Evolutionary conservation across 2,797 vertebrate species (phyloP).

Genomic region (Buceros bicornis): DNA sequence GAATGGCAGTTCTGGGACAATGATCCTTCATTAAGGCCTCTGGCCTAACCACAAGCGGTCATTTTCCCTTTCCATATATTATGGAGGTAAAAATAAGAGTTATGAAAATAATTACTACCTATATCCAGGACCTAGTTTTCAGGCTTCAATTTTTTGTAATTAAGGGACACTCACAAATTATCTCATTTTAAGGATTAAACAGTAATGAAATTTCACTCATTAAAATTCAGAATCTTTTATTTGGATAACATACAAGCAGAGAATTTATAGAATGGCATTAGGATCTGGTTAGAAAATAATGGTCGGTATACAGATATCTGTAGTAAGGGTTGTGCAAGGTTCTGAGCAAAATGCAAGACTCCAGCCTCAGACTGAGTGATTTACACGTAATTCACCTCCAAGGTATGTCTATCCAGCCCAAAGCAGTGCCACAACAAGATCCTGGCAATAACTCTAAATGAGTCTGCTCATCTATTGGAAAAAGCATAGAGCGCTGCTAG

Average conservation of each 20-base stretch:
- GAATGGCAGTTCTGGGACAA: not conserved
- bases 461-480: not conserved
- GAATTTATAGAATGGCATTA: not conserved
- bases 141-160: not conserved
- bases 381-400: not conserved
- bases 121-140: not conserved
- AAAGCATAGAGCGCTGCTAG: not conserved
- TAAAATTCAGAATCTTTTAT: conserved; percentile 3
- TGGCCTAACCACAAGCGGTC: not conserved
- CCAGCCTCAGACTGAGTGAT: not conserved
- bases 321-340: not conserved
- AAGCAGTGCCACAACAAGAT: not conserved
- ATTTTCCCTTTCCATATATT: not conserved
- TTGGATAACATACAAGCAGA: not conserved
- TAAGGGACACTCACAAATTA: not conserved
- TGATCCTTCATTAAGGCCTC: not conserved
- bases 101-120: not conserved
- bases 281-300: not conserved
- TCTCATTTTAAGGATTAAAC: conserved; percentile 5
- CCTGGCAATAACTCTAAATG: not conserved
- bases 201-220: not conserved
- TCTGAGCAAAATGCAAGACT: not conserved
- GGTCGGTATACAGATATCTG: not conserved
- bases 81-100: not conserved
- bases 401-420: not conserved